Evolutionary conservation across 2,888 invertebrate genomes (phyloP), one percentile per base, ranked within the genome.

Genomic region (Orthosia gracilis): DNA sequence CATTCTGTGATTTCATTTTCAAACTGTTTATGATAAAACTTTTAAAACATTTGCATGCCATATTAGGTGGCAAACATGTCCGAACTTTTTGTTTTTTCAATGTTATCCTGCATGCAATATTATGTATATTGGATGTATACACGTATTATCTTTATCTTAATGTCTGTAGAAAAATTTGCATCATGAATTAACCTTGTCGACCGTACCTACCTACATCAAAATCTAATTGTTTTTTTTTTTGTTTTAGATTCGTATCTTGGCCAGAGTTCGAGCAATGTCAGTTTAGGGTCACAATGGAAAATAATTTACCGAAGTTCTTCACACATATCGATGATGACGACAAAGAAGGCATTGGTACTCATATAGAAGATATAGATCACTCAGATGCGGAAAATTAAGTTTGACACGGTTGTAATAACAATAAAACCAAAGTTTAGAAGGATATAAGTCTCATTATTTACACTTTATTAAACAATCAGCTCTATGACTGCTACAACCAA

Each of bases 231-330:
- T 47, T 47, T 11, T 69, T 26, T 31, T 40, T 40, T 75, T 78
- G 55, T 94, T 94, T 72, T 89, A 96, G 96, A 82, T 96, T 97
- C 90, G 94, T 96, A 72, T 96, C 96, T 7, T 97, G 97, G 97
- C 97, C 98, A 3, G 97, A 97, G 86, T 98, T 97, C 88, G 93
- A 95, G 17, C 97, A 97, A 69, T 97, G 97, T 84, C 96, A 97
- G 18, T 98, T 98, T 89, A 93, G 97, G 76, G 96, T 97, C 3
- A 97, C 97, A 18, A 96, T 98, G 91, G 97, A 98, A 88, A 97
- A 96, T 81, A 97, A 97, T 85, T 90, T 98, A 83, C 96, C 96
- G 0, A 95, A 95, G 78, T 94, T 90, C 76, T 91, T 95, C 2
- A 89, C 94, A 9, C 90, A 92, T 47, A 87, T 93, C 5, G 94